Percentiles rank a stretch among this genome's conserved stretches.
Conservation (phyloP, 2,888 invertebrate genomes). For the Drosophila birchii region DNA sequence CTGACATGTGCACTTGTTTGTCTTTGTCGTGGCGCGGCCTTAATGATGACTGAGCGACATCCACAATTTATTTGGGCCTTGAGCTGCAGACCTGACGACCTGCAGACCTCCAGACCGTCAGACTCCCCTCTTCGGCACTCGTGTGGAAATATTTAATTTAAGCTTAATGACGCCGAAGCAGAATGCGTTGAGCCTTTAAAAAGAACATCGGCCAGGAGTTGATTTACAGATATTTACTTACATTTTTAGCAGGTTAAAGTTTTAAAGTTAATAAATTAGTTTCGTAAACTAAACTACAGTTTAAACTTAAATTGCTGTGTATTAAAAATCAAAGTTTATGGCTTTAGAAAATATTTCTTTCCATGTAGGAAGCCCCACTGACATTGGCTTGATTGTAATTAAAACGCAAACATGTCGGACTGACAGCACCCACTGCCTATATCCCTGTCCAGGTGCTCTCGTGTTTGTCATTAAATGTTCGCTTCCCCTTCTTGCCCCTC, state of each 20-base stretch:
- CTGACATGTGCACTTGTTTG: conserved; percentile 83
- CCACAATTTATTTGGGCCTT: conserved; percentile 73
- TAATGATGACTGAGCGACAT: conserved; percentile 82
- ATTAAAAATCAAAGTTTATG: background rate
- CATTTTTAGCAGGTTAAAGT: too few species aligned
- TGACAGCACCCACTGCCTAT: conserved; percentile 3
- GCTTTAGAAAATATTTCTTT: background rate
- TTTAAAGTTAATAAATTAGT: too few species aligned
- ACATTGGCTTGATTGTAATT: conserved; percentile 70
- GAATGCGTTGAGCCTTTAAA: conserved; percentile 70
- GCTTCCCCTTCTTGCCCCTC: conserved; percentile 41
- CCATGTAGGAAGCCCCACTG: conserved; percentile 18
- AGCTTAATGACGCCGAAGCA: conserved; percentile 77
- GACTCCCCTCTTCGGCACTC: conserved; percentile 40
- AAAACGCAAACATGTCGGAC: conserved; percentile 67
- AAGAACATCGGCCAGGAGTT: conserved; percentile 18
- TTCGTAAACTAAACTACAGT: background rate
- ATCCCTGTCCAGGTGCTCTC: conserved; percentile 53
- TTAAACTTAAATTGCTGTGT: background rate
- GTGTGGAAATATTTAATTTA: conserved; percentile 80
- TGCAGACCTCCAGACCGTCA: conserved; percentile 8
- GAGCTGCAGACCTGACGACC: conserved; percentile 29
- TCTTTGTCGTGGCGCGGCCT: conserved; percentile 75
- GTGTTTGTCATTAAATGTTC: conserved; percentile 72
- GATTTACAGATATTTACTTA: background rate